A percentile compares a stretch with the other conserved stretches of the same genome.
Conservation (phyloP, 1,140 invertebrate genomes). For the Harpegnathos saltator region DNA sequence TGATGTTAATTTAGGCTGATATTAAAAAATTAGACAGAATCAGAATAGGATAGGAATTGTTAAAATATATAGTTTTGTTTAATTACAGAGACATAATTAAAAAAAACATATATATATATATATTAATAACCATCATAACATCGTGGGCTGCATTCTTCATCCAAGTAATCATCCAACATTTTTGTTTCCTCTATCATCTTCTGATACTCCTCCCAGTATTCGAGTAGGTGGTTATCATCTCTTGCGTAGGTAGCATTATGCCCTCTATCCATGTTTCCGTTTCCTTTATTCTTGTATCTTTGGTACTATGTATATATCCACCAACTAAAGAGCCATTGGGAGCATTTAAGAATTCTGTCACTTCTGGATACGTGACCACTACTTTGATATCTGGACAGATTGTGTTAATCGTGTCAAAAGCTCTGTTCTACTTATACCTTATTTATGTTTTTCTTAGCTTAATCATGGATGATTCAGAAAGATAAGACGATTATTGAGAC, state of each 20-base stretch:
- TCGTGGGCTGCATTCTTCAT: conserved; percentile 84
- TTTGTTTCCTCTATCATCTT: conserved; percentile 86
- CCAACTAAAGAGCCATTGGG: conserved; percentile 14
- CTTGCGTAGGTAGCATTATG: conserved; percentile 78
- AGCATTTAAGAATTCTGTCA: not conserved
- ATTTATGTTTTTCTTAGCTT: conserved; percentile 18
- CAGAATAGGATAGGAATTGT: not conserved
- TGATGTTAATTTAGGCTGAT: too few relatives aligned
- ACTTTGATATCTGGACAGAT: conserved; percentile 34
- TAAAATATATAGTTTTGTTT: not conserved
- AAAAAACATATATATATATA: not conserved
- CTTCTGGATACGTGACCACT: not conserved
- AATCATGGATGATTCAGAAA: conserved; percentile 39
- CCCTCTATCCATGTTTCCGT: conserved; percentile 79
- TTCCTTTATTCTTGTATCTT: conserved; percentile 16
- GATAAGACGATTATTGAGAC: conserved; percentile 17
- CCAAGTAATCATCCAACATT: conserved; percentile 85
- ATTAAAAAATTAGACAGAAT: too few relatives aligned
- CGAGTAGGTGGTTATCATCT: conserved; percentile 83
- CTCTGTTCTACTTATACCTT: conserved; percentile 3
- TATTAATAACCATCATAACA: conserved; percentile 82
- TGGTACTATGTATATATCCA: not conserved
- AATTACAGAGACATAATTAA: not conserved
- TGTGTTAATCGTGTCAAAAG: conserved; percentile 31
- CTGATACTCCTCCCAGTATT: conserved; percentile 86